Base-by-base conservation (phyloP, 2,888 invertebrate genomes). In the Drosophila recens region DNA sequence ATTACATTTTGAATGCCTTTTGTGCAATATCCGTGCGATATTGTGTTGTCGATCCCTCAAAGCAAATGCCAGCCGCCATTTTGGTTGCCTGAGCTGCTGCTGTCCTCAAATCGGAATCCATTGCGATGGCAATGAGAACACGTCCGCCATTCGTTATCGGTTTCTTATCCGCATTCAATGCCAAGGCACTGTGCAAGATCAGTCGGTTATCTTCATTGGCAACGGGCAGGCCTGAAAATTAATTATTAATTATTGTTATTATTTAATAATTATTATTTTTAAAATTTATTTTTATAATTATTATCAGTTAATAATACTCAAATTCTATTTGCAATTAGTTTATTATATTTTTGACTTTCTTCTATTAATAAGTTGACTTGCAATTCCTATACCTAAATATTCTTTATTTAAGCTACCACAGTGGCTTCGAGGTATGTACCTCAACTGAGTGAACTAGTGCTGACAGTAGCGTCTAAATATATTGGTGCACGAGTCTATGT, bases 11-110 rank as follows among this genome's bases (percentile, higher is more conserved):
- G 77, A 98, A 96, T 38, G 97, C 97, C 89, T 97, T 96, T 76
- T 96, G 95, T 0, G 96, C 98, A 90, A 99, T 99, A 90, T 99
- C 99, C 82, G 94, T 96, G 71, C 99, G 94, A 90, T 95, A 97
- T 91, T 97, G 97, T 5, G 96, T 95, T 15, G 97, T 98, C 13
- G 95, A 95, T 0, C 97, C 98, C 15, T 96, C 95, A 93, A 98
- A 99, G 75, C 94, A 93, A 13, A 99, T 95, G 5, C 92, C 90
- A n/a, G 94, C 93, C 20, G 96, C 97, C 17, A 96, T 95, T 58
- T 94, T 93, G 0, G 96, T 96, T 17, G 97, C 97, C 68, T 94
- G 95, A 0, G 94, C 94, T 0, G 96, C 96, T 3, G 98, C 98
- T 8, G 93, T 93, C 0, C 95, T 94, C 46, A 98, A 93, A 20